Base-by-base conservation (phyloP, 2,888 invertebrate species). In the Troides oblongomaculatus region DNA sequence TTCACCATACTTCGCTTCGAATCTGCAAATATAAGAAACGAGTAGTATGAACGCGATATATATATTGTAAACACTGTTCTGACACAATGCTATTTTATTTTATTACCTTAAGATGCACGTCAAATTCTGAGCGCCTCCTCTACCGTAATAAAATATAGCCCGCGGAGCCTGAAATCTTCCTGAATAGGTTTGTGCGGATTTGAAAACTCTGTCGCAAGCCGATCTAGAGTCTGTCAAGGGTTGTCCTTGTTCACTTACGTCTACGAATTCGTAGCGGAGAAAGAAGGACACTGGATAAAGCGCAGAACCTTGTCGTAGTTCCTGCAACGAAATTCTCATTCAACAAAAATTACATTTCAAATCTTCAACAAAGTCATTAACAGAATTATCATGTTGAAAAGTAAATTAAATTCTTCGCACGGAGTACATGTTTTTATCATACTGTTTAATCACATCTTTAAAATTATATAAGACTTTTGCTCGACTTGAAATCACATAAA, bases 181-280 rank as follows among this genome's bases (percentile, higher is more conserved):
- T 18, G 93, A 92, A 78, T 92, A 92, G 7, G 92, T 92, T 73
- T 90, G 92, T 64, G 92, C 89, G 64, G 93, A 93, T 79, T 92
- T 93, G 79, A 94, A 94, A 71, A 94, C 88, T 79, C 95, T 89
- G 81, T 95, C 95, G 81, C 95, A 95, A 50, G 94, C 94, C 77
- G 94, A 95, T 74, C 92, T 91, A 50, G 94, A 94, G 75, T 93
- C 93, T 60, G 86, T 85, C 72, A 93, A 82, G 69, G 94, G 95
- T 73, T 93, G 92, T 0, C 95, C 95, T 83, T 95, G 95, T 80
- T 95, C 94, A 72, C 94, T 94, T 62, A 95, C 93, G 84, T 97
- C 96, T 25, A 97, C 96, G 81, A 97, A 97, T 87, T 97, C 97
- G 86, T 97, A 97, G 66, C 96, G 94, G 6, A 97, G 93, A 58